Evolutionary conservation across 2,888 invertebrate genomes (phyloP), one percentile per base, ranked within the genome.

Genomic region (Tromatobia lineatoria): DNA sequence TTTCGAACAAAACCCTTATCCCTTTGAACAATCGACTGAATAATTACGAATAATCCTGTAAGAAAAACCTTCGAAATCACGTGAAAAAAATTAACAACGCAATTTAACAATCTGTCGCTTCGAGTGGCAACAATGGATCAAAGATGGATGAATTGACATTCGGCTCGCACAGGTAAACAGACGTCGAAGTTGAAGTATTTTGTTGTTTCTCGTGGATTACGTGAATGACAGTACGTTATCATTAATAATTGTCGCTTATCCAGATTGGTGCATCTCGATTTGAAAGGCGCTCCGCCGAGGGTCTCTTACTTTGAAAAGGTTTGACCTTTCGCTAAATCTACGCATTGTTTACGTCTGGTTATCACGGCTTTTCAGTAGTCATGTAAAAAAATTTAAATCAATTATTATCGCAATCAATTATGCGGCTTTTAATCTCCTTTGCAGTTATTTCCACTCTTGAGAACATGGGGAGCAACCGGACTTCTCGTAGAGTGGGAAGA

Each of bases 401-500:
- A 34, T 38, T 18, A n/a, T n/a, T n/a, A n/a, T 38, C 15, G 29
- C 29, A 3, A 54, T 11, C 29, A n/a, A 34, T 18, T 34, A 29
- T 29, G 0, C 11, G 1, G 10, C 11, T 2, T 70, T 70, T 50
- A 13, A 7, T 7, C n/a, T 50, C 3, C 52, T 57, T 93, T 93
- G 64, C 88, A 95, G 95, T 93, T 97, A 80, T 95, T 96, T 90
- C 95, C 95, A 18, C 93, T 95, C 64, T 92, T 96, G 86, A 94
- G 94, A 89, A 94, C 95, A 91, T 95, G 97, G 95, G 97, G 98
- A 25, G 97, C 96, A 0, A 98, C 97, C 1, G 98, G 98, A 1
- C 93, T 98, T 23, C 94, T 98, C 13, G 90, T 98, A 57, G 98
- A 98, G 94, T 98, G 98, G 97, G 98, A 98, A 91, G 98, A 98